These are phyloP conservation scores for Neria commutata DNA, from an alignment of 2,888 invertebrate species.

Conservation along the genomic window DNA sequence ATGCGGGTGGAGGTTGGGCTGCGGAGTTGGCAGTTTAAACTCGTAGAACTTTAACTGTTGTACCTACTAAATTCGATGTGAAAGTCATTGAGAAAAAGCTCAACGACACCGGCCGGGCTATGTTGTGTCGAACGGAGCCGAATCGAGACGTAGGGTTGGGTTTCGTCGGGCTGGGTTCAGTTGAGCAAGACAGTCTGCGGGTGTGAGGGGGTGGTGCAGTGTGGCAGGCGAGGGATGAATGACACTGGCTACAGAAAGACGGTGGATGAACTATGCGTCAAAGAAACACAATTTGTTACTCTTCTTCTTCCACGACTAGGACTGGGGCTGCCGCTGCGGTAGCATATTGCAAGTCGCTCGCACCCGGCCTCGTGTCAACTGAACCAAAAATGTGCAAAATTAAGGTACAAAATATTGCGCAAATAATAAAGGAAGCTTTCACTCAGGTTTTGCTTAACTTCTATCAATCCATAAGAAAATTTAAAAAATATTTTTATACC, in stretches of 20 bases:
- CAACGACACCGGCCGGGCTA: constrained; percentile 24
- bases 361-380: too few relatives aligned
- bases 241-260: constrained; percentile 14
- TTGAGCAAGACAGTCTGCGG: neutral
- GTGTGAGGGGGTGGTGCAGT: neutral
- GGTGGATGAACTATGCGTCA: constrained; percentile 5
- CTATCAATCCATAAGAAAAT: too few relatives aligned
- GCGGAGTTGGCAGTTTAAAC: neutral
- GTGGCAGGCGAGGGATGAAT: constrained; percentile 29
- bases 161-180: neutral
- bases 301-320: too few relatives aligned
- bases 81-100: constrained; percentile 43
- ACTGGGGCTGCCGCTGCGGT: too few relatives aligned
- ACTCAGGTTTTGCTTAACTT: too few relatives aligned
- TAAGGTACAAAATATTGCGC: too few relatives aligned
- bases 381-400: too few relatives aligned
- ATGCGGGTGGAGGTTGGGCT: constrained; percentile 31
- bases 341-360: too few relatives aligned
- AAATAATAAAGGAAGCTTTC: too few relatives aligned
- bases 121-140: neutral
- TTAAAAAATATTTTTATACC: too few relatives aligned
- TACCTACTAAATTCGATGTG: too few relatives aligned
- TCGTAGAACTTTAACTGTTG: too few relatives aligned
- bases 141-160: constrained; percentile 7
- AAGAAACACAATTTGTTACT: neutral